Evolutionary conservation across 2,113 vertebrate species (phyloP).

Genomic region (Hippocampus comes): DNA sequence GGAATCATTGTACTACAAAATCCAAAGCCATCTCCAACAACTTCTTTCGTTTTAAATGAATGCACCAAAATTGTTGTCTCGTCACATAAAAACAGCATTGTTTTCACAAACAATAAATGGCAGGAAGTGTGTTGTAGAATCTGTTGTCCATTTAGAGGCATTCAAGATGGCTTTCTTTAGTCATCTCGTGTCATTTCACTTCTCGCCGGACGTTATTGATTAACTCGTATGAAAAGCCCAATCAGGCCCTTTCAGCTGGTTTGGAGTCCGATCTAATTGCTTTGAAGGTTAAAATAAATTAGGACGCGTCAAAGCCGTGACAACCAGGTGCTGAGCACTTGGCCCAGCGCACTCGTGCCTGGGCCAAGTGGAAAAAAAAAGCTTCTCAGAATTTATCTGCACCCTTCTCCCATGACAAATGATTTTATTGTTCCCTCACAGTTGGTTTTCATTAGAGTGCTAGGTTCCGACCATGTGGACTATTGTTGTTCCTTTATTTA

Average conservation of each 20-base stretch:
- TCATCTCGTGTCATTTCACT: constrained; percentile 42
- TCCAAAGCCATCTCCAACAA: not conserved
- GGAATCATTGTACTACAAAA: not conserved
- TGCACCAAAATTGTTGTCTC: not conserved
- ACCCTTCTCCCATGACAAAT: constrained; percentile 74
- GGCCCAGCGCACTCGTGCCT: constrained; percentile 40
- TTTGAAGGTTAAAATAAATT: constrained; percentile 58
- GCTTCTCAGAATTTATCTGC: constrained; percentile 74
- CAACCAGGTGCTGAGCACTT: constrained; percentile 70
- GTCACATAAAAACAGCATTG: constrained; percentile 24
- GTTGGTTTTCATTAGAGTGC: constrained; percentile 74
- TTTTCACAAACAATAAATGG: constrained; percentile 42
- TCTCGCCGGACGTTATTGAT: constrained; percentile 34
- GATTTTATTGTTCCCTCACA: constrained; percentile 74
- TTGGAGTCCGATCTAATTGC: constrained; percentile 52
- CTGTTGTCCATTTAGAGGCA: constrained; percentile 47
- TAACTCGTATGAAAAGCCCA: constrained; percentile 45
- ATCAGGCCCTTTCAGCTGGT: constrained; percentile 43
- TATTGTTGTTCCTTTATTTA: constrained; percentile 49
- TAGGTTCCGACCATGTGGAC: constrained; percentile 55
- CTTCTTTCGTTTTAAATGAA: not conserved
- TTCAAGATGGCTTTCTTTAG: constrained; percentile 9
- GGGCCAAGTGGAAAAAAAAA: constrained; percentile 69
- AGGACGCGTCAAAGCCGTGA: constrained; percentile 44
- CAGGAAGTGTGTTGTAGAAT: constrained; percentile 53